Evolutionary conservation across 2,888 invertebrate species (phyloP).

Genomic region (Limnephilus lunatus): DNA sequence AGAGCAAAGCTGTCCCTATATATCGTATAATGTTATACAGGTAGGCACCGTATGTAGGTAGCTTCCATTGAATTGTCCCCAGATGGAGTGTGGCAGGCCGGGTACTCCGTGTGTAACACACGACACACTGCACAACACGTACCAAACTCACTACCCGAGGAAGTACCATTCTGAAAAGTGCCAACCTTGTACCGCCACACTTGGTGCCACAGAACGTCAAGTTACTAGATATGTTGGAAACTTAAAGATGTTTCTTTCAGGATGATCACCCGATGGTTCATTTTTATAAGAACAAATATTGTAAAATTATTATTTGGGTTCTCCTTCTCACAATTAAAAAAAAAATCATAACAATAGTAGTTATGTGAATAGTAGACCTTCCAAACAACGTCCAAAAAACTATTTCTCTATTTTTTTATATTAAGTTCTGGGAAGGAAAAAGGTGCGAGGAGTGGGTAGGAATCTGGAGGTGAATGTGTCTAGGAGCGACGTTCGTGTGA

Average conservation of each 20-base stretch:
- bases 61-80: conserved; percentile 14
- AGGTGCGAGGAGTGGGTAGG: too few species aligned
- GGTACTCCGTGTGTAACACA: not conserved
- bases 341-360: too few species aligned
- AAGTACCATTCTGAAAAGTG: not conserved
- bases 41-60: not conserved
- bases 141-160: not conserved
- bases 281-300: too few species aligned
- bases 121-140: conserved; percentile 3
- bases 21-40: not conserved
- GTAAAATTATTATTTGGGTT: too few species aligned
- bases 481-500: too few species aligned
- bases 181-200: not conserved
- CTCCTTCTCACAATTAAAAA: too few species aligned
- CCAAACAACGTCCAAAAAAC: too few species aligned
- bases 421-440: too few species aligned
- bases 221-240: not conserved
- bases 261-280: too few species aligned
- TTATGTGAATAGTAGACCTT: too few species aligned
- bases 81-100: not conserved
- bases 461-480: too few species aligned
- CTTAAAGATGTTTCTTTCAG: not conserved
- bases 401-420: too few species aligned
- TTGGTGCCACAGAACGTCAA: not conserved
- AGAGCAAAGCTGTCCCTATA: not conserved